phyloP scores from a whole-genome alignment of 2,113 vertebrate species.

The Melozone crissalis region DNA sequence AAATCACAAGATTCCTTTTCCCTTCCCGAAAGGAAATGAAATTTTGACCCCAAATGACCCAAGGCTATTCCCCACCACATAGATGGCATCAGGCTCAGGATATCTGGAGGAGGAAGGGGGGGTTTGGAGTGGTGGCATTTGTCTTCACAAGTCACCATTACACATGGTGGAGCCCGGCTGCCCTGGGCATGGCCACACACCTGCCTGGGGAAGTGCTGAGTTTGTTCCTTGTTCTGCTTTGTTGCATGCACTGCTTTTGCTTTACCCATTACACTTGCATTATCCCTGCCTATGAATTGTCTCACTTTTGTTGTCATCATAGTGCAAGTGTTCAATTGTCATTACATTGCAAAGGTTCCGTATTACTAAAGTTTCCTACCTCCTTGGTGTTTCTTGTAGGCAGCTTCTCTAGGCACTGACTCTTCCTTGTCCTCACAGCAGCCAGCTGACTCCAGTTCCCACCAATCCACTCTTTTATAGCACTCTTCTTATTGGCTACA shows the following conservation, averaged over 20 bases:
- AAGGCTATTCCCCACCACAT: not conserved
- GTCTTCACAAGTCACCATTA: fast-evolving
- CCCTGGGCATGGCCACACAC: not conserved
- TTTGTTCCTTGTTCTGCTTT: not conserved
- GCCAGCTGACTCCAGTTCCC: no score
- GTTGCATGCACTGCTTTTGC: not conserved
- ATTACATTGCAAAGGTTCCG: no score
- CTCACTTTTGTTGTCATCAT: no score
- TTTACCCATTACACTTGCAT: not conserved
- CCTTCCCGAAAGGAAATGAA: no score
- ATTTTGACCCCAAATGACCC: not conserved
- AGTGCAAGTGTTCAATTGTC: no score
- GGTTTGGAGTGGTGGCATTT: not conserved
- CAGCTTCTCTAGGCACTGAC: no score
- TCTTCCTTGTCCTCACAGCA: no score
- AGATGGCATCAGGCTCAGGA: not conserved
- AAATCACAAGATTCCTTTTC: no score
- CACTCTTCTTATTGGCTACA: no score
- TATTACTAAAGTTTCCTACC: no score
- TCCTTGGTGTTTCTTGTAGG: no score
- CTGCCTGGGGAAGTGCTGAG: not conserved
- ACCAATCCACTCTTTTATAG: no score
- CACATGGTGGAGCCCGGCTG: fast-evolving
- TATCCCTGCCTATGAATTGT: not conserved
- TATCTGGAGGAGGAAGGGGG: not conserved